phyloP scores from a whole-genome alignment of 2,888 invertebrate genomes.

The Synanthedon myopaeformis region DNA sequence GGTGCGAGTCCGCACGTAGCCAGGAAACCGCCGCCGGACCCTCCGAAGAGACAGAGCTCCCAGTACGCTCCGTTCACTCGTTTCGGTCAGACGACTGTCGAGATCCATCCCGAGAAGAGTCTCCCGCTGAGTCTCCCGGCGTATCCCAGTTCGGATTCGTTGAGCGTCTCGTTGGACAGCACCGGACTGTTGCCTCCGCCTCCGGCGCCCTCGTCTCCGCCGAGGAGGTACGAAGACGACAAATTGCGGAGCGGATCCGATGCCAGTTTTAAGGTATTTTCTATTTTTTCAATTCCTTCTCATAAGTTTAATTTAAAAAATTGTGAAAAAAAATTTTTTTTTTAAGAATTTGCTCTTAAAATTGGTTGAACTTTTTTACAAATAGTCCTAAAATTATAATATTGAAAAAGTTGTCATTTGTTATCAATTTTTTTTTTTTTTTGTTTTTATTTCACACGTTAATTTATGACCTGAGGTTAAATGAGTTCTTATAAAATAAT shows the following conservation, averaged over 20 bases:
- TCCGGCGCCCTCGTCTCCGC: constrained; percentile 75
- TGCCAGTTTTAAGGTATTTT: constrained; percentile 81
- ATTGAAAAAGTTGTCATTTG: too few relatives aligned
- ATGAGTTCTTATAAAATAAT: too few relatives aligned
- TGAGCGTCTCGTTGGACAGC: constrained; percentile 73
- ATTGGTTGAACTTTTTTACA: too few relatives aligned
- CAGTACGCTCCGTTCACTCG: constrained; percentile 63
- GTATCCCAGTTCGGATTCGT: constrained; percentile 74
- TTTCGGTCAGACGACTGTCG: constrained; percentile 72
- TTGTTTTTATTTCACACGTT: too few relatives aligned
- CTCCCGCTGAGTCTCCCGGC: constrained; percentile 73
- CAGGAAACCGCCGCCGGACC: constrained; percentile 84
- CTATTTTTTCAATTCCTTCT: too few relatives aligned
- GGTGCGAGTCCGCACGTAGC: constrained; percentile 80
- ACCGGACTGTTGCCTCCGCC: constrained; percentile 75
- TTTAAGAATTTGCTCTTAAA: too few relatives aligned
- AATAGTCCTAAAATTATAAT: too few relatives aligned
- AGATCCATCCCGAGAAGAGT: constrained; percentile 70
- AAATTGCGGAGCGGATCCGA: constrained; percentile 79
- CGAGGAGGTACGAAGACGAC: constrained; percentile 55
- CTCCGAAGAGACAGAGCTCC: constrained; percentile 79
- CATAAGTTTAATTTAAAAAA: too few relatives aligned
- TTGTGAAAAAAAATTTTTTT: too few relatives aligned
- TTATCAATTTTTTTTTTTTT: too few relatives aligned
- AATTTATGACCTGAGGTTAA: too few relatives aligned